Percentiles rank a stretch among this genome's conserved stretches.
Conservation (phyloP, 2,113 vertebrate genomes). For the Rostratula benghalensis region DNA sequence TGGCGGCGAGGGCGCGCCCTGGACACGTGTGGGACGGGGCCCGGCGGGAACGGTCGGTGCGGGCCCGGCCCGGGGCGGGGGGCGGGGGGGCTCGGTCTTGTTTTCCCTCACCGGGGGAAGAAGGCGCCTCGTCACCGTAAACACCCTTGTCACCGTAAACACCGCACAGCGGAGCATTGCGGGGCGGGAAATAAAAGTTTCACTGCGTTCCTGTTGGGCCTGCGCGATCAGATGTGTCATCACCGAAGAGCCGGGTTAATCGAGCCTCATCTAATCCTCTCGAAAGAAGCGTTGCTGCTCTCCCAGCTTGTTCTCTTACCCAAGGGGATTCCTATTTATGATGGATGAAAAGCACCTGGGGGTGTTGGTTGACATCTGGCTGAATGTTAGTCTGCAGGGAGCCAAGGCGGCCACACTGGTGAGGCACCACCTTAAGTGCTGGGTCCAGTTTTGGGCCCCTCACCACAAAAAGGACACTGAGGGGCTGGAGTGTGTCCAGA, state of each 20-base stretch:
- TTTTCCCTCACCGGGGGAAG: fast-evolving
- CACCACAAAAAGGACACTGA: neutral
- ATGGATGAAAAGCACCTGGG: neutral
- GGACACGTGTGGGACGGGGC: neutral
- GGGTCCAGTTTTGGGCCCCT: neutral
- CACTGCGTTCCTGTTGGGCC: fast-evolving
- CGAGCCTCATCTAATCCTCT: fast-evolving
- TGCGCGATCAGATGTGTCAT: fast-evolving
- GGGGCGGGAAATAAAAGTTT: neutral
- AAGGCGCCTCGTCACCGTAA: fast-evolving
- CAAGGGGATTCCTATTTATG: fast-evolving
- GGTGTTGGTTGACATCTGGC: neutral
- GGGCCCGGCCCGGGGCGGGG: neutral
- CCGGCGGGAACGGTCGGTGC: too few species aligned
- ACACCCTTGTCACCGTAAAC: fast-evolving
- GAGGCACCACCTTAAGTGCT: neutral
- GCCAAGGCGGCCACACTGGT: neutral
- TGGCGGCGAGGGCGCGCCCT: neutral
- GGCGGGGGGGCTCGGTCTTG: neutral
- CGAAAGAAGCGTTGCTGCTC: fast-evolving
- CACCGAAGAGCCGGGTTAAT: too few species aligned
- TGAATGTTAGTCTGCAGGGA: neutral
- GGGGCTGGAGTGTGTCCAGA: neutral
- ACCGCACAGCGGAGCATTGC: fast-evolving
- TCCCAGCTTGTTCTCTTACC: neutral